Evolutionary conservation across 2,113 vertebrate genomes (phyloP).

Genomic region (Typhlomys cinereus): DNA sequence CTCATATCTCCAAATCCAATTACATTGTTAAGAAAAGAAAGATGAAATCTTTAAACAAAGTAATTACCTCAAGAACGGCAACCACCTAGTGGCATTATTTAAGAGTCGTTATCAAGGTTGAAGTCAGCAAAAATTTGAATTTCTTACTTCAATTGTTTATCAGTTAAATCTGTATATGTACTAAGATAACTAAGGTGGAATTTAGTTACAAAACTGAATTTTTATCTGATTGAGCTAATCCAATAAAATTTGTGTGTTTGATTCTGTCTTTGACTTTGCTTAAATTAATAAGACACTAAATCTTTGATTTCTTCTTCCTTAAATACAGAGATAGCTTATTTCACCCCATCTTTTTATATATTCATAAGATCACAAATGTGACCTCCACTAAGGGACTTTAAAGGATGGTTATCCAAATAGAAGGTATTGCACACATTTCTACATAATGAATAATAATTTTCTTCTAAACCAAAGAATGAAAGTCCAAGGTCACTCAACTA

Average conservation of each 20-base stretch:
- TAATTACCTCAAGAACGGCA: neutral
- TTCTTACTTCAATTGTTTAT: neutral
- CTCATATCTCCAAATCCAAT: neutral
- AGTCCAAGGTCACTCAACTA: neutral
- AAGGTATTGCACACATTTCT: neutral
- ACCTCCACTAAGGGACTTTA: neutral
- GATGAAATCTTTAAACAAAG: neutral
- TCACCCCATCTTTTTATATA: neutral
- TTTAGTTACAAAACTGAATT: neutral
- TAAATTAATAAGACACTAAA: conserved; percentile 1
- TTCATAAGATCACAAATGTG: neutral
- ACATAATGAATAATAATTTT: neutral
- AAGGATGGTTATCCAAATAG: neutral
- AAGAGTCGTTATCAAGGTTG: neutral
- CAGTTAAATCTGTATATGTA: neutral
- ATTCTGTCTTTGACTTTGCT: neutral
- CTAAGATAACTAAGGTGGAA: conserved; percentile 22
- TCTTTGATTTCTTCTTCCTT: neutral
- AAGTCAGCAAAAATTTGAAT: neutral
- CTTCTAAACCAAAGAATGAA: neutral
- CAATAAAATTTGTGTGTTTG: neutral
- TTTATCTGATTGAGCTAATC: neutral
- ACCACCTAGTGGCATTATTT: neutral
- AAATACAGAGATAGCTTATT: neutral
- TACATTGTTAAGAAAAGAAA: neutral